Percentiles rank a stretch among this genome's conserved stretches.
phyloP scores from a whole-genome alignment of 2,113 vertebrate species.

The Gopherus evgoodei region DNA sequence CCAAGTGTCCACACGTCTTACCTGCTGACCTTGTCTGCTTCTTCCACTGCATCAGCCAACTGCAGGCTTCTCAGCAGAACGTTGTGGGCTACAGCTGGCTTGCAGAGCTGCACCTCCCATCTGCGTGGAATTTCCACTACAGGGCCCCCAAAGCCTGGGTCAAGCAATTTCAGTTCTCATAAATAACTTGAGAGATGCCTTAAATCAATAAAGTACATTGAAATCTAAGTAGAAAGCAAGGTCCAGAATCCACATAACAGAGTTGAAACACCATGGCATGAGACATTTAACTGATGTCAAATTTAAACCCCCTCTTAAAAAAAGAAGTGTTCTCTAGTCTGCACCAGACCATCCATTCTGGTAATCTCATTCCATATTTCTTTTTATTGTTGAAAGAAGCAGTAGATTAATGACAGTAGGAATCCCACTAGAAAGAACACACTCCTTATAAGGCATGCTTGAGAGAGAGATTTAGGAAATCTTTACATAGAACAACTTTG shows the following conservation, averaged over 20 bases:
- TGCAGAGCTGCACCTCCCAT: not conserved
- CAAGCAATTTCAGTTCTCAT: constrained; percentile 29
- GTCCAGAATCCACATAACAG: constrained; percentile 55
- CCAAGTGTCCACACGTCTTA: not conserved
- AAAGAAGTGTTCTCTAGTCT: constrained; percentile 72
- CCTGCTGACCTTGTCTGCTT: not conserved
- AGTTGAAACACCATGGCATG: constrained; percentile 63
- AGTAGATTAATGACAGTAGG: constrained; percentile 77
- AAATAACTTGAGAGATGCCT: constrained; percentile 25
- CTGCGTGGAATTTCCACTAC: not conserved
- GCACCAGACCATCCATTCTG: constrained; percentile 76
- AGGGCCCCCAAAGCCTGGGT: not conserved
- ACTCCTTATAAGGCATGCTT: constrained; percentile 76
- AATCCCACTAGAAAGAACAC: constrained; percentile 69
- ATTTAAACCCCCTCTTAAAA: constrained; percentile 76
- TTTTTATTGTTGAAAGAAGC: constrained; percentile 78
- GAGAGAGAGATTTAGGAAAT: constrained; percentile 70
- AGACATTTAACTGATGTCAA: constrained; percentile 75
- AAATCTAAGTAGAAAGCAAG: constrained; percentile 20
- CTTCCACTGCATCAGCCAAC: not conserved
- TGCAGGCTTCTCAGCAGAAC: fast-evolving
- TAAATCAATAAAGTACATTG: constrained; percentile 58
- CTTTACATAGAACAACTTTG: constrained; percentile 64
- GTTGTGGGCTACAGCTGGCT: fast-evolving
- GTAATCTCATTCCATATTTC: constrained; percentile 82